Conservation (phyloP, 2,113 vertebrate species). For the Seriola rivoliana region DNA sequence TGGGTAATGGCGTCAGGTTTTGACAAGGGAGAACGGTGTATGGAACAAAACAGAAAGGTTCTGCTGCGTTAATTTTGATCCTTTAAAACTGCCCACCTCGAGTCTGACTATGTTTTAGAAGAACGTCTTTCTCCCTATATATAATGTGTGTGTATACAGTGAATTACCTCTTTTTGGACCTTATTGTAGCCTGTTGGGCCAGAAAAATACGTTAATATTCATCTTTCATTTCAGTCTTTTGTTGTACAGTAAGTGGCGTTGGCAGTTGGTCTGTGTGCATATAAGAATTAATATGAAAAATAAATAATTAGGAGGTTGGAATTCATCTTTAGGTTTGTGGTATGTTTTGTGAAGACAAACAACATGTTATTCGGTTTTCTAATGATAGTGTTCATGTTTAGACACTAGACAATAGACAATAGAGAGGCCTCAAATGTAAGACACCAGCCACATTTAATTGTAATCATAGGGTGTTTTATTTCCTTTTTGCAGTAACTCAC, state of each 20-base stretch:
- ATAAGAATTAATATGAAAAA: not conserved
- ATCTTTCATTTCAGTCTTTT: not conserved
- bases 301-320: not conserved
- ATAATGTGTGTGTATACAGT: no score
- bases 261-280: not conserved
- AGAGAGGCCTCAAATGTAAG: not conserved
- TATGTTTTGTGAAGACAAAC: not conserved
- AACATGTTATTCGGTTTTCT: not conserved
- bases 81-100: no score
- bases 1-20: not conserved
- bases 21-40: not conserved
- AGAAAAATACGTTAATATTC: no score
- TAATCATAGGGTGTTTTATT: slow-evolving; percentile 25
- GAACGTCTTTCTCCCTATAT: no score
- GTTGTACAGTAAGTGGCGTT: not conserved
- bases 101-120: no score
- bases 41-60: not conserved
- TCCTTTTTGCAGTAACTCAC: slow-evolving; percentile 16
- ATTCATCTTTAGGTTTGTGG: not conserved
- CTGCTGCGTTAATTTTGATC: not conserved
- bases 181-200: no score
- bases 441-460: slow-evolving; percentile 1
- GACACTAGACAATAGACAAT: not conserved
- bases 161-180: no score
- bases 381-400: not conserved